A percentile compares a stretch with the other conserved stretches of the same genome.
phyloP scores from a whole-genome alignment of 2,797 vertebrate genomes.

The Gila robusta region DNA sequence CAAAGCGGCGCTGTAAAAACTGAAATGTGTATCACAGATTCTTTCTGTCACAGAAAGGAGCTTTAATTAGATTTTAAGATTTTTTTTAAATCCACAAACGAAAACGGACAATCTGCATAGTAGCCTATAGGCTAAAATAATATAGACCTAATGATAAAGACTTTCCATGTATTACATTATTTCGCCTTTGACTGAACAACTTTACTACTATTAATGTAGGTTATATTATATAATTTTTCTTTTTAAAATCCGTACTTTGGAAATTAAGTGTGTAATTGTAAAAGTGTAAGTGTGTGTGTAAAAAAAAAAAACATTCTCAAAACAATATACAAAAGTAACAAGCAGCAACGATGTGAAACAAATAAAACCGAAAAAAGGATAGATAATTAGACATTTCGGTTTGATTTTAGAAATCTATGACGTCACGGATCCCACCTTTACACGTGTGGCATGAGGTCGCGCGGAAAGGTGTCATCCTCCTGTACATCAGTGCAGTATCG shows the following conservation, averaged over 20 bases:
- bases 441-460: constrained; percentile 36
- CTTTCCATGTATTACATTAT: background rate
- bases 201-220: background rate
- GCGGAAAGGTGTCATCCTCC: constrained; percentile 30
- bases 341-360: background rate
- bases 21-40: background rate
- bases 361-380: background rate
- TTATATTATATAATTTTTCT: background rate
- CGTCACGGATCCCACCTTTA: constrained; percentile 60
- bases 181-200: background rate
- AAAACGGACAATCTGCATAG: background rate
- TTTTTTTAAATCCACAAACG: background rate
- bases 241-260: background rate
- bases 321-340: background rate
- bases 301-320: background rate
- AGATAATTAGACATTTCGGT: background rate
- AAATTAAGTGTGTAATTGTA: background rate
- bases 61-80: background rate
- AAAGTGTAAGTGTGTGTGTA: background rate
- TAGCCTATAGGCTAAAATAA: background rate
- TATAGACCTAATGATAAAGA: background rate
- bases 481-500: constrained; percentile 1
- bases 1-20: constrained; percentile 20
- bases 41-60: background rate
- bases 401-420: constrained; percentile 37